Evolutionary conservation across 2,888 invertebrate genomes (phyloP), one percentile per base, ranked within the genome.

Genomic region (Drosophila atripex): DNA sequence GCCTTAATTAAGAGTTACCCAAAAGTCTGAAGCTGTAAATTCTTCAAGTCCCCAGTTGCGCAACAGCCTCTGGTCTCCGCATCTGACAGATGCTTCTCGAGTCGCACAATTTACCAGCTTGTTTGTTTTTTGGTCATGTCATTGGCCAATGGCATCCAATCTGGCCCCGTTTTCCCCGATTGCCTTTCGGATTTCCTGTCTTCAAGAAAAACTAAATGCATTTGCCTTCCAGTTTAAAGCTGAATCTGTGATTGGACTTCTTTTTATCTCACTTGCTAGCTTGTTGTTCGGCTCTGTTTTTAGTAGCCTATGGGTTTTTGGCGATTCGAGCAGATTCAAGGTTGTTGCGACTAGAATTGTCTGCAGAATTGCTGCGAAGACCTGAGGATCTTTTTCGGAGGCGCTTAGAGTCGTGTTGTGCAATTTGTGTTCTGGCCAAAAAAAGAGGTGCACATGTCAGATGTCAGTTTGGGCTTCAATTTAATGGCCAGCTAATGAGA

Each of bases 71-170:
- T 38, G 52, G 63, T 21, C 35, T 41, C 39, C 18, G 39, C 47
- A 41, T 47, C 58, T 60, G 60, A 58, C 39, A 60, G 60, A 58
- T 60, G 58, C 58, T 52, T 52, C 41, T 43, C 47, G 68, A 47
- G 23, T 57, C 69, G 53, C 32, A 51, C 60, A 56, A 43, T 32
- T 56, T 55, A 30, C 49, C 5, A 51, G 52, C 28, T 70, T 69
- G 16, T 45, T 63, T 21, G 47, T 58, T 54, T 43, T 77, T 47
- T 50, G 23, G 66, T 69, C 55, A 73, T 77, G 73, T 77, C 80
- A 77, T 82, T 78, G 83, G 80, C 80, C 85, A 77, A 75, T 82
- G 86, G 80, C 86, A 85, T 54, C 69, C 38, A 54, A 77, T 55
- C 39, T 70, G 83, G 59, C 84, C 80, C 72, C 84, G 80, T 83